These are phyloP conservation scores for Apis dorsata DNA, from an alignment of 1,140 invertebrate genomes.

Conservation along the genomic window DNA sequence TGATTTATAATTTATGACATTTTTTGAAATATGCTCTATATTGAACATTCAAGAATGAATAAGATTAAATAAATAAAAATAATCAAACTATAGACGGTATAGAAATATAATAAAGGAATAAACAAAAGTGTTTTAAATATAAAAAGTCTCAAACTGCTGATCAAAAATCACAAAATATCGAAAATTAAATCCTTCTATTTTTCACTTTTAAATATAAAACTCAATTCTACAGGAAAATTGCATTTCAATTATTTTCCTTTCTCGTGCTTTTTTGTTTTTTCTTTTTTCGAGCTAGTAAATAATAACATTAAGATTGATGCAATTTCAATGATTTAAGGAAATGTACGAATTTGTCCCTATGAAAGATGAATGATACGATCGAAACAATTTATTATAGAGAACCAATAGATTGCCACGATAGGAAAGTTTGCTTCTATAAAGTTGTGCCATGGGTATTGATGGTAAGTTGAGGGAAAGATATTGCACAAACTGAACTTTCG, in stretches of 20 bases:
- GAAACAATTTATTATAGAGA: slow-evolving; percentile 65
- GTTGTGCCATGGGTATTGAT: slow-evolving; percentile 52
- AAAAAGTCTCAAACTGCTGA: no score
- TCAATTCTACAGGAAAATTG: no score
- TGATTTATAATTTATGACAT: no score
- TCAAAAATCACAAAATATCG: no score
- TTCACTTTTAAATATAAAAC: no score
- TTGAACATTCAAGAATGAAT: no score
- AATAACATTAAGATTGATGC: slow-evolving; percentile 17
- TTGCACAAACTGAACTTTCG: slow-evolving; percentile 38
- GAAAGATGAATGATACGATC: slow-evolving; percentile 46
- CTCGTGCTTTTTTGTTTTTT: neutral
- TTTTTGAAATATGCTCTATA: no score
- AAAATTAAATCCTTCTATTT: no score
- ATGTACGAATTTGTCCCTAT: slow-evolving; percentile 59
- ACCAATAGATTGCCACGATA: slow-evolving; percentile 61
- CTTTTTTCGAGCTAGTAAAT: neutral
- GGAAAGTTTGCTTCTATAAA: slow-evolving; percentile 58
- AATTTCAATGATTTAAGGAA: slow-evolving; percentile 54
- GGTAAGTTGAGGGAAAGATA: slow-evolving; percentile 53
- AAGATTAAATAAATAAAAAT: no score
- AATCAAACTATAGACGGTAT: no score
- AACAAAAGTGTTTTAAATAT: no score
- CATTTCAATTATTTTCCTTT: neutral
- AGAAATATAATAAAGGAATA: no score